Base-by-base conservation (phyloP, 92 coral and sea anemone species). In the Desmophyllum pertusum region DNA sequence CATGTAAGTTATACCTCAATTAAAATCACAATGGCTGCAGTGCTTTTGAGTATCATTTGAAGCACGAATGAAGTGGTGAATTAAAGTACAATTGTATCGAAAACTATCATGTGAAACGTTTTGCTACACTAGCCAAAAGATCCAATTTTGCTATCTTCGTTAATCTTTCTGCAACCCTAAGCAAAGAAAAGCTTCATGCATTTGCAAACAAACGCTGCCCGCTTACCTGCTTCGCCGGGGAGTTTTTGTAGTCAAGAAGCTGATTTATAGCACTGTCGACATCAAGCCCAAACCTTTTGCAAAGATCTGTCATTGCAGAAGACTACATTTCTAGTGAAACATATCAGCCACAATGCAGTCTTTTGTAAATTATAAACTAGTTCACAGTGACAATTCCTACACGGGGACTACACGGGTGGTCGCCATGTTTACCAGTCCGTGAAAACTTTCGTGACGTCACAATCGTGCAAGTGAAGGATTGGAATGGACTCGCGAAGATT, bases 171-270 rank as follows among this genome's bases (percentile, higher is more conserved):
- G 79, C 40, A 30, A 33, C 38, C 1, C 6, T 66, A 3, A 19
- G 10, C 45, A 67, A 67, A 37, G 73, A 66, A 17, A n/a, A 35
- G 40, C 41, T 6, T 38, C 3, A 3, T 10, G 33, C 4, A 13
- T 33, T 67, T 36, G 45, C 42, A 67, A 67, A 67, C 73, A 67
- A 67, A 67, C 73, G 31, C n/a, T n/a, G n/a, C n/a, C n/a, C n/a
- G n/a, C n/a, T n/a, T 80, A 89, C 93, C 93, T 81, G 90, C 70
- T 81, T 85, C 51, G 87, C 83, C 78, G 91, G 91, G 18, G 88
- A 78, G 78, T 86, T 91, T 70, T 89, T 94, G 90, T 94, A 92
- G 84, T 91, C 94, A 77, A 89, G 92, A 75, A 94, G 95, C 83
- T 91, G 95, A 68, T 89, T 84, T 40, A 94, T 94, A 19, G 88